phyloP scores from a whole-genome alignment of 1,140 invertebrate species.

The Chrysopa pallens region DNA sequence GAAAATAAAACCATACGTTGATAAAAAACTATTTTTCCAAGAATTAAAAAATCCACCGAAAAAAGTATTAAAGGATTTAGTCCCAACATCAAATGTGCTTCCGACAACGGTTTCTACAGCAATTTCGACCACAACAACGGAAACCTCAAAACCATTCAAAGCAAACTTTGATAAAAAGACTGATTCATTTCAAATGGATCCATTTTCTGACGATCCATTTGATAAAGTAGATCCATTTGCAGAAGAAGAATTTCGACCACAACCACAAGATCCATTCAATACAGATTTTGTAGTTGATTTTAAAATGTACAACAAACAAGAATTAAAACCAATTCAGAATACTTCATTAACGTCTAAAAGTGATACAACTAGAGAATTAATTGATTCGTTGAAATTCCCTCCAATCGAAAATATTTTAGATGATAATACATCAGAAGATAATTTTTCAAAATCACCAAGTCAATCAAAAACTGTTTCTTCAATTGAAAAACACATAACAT shows the following conservation, averaged over 20 bases:
- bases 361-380: background rate
- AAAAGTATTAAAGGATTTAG: conserved; percentile 73
- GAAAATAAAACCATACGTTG: conserved; percentile 74
- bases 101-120: conserved; percentile 4
- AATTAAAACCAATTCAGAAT: background rate
- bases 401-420: background rate
- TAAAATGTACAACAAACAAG: conserved; percentile 8
- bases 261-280: conserved; percentile 38
- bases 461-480: background rate
- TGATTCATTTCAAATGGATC: conserved; percentile 27
- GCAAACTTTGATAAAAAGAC: conserved; percentile 10
- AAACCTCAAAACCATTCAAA: conserved; percentile 12
- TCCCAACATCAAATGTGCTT: conserved; percentile 15
- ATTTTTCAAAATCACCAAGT: conserved; percentile 13
- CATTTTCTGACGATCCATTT: conserved; percentile 52
- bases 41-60: conserved; percentile 83
- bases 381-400: conserved; percentile 17
- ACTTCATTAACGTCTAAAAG: conserved; percentile 3
- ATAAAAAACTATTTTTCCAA: conserved; percentile 91
- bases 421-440: background rate
- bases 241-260: conserved; percentile 27
- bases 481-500: background rate
- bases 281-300: conserved; percentile 23
- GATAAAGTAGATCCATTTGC: conserved; percentile 43
- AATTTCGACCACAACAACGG: conserved; percentile 2